Base-by-base conservation (phyloP, 2,113 vertebrate genomes). In the Chroicocephalus ridibundus region DNA sequence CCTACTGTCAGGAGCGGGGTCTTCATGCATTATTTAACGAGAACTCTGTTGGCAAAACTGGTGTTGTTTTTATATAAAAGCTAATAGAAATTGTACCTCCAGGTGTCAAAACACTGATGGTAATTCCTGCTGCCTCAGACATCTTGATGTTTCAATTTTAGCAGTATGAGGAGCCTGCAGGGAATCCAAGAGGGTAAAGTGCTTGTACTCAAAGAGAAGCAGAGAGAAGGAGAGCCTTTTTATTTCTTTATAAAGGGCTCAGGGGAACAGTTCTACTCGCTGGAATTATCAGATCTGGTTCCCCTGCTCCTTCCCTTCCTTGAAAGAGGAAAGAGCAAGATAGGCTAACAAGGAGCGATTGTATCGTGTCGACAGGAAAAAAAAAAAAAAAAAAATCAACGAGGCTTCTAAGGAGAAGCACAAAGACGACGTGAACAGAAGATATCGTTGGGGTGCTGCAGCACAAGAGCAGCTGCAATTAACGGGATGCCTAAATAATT, bases 91-190 rank as follows among this genome's bases (percentile, higher is more conserved):
- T 95, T 91, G 95, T 96, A 97, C 96, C 97, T 97, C 94, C 96
- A 97, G 96, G 97, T 96, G 97, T 97, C 97, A 97, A 96, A 97
- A 96, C 96, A 96, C 94, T 94, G 97, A 97, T 97, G 96, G 88
- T 95, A 95, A 94, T 96, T 94, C 96, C 96, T 96, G 88, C 97
- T 96, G 97, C 91, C 96, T 96, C 92, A 97, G 96, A 97, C 96
- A 96, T 97, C 97, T 97, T 97, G 96, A 97, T 97, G 97, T 97
- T 97, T 97, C 97, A 97, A 97, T 97, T 97, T 97, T 90, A 97
- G 96, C 96, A 97, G 96, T 91, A 58, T 90, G 97, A 96, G 90
- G 93, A 96, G 96, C 97, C 97, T 96, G 97, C 92, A 95, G 97
- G 97, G 97, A 97, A 96, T 97, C 93, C 68, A 72, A 96, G 95